Evolutionary conservation across 2,797 vertebrate genomes (phyloP).

Genomic region (Allobates femoralis): DNA sequence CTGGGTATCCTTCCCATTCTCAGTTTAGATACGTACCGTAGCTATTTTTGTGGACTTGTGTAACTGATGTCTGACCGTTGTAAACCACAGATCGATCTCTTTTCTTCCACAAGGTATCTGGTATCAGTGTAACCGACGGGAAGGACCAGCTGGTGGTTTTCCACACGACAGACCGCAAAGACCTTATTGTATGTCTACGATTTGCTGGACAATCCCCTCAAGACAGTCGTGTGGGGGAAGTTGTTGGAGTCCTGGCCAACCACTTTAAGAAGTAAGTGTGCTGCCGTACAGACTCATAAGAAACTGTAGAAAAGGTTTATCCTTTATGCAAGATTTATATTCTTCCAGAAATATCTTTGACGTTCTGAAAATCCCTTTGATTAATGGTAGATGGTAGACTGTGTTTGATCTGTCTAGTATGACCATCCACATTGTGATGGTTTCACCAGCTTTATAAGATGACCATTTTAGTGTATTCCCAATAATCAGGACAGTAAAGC

Average conservation of each 20-base stretch:
- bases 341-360: background rate
- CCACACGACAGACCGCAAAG: constrained; percentile 94
- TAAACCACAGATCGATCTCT: background rate
- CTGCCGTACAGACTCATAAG: background rate
- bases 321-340: background rate
- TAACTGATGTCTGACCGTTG: background rate
- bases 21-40: background rate
- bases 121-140: constrained; percentile 94
- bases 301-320: background rate
- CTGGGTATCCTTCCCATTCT: background rate
- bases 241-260: constrained; percentile 90
- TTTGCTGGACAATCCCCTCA: constrained; percentile 66
- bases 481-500: background rate
- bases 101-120: constrained; percentile 82
- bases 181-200: constrained; percentile 94
- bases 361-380: background rate
- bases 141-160: constrained; percentile 97
- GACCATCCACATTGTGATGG: background rate
- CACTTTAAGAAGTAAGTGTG: constrained; percentile 92
- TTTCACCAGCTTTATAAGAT: background rate
- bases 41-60: background rate
- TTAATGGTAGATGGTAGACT: background rate
- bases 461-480: too few relatives aligned
- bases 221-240: constrained; percentile 92
- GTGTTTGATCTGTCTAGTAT: background rate